Conservation (phyloP, 2,797 vertebrate genomes). For the Alcedo atthis region DNA sequence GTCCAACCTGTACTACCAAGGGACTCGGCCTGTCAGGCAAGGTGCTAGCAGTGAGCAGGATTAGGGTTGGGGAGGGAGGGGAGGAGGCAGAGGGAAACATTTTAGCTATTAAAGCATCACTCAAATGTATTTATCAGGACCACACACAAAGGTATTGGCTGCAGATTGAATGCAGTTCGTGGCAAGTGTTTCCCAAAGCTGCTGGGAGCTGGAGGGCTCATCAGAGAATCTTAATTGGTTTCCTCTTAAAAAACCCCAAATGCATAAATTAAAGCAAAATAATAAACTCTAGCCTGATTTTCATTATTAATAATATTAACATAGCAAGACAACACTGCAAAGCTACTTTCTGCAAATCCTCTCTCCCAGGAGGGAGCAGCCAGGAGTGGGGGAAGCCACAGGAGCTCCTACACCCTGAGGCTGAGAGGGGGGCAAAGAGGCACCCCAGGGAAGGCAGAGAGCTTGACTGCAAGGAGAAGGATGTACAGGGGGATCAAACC, state of each 20-base stretch:
- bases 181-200: conserved; percentile 20
- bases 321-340: neutral
- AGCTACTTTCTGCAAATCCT: conserved; percentile 4
- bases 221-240: conserved; percentile 64
- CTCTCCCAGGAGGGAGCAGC: neutral
- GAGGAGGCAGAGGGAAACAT: neutral
- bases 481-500: fast-evolving
- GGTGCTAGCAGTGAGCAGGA: neutral
- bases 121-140: conserved; percentile 45
- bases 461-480: neutral
- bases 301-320: neutral
- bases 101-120: neutral
- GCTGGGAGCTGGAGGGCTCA: conserved; percentile 29
- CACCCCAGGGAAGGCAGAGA: neutral
- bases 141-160: conserved; percentile 34
- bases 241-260: conserved; percentile 40
- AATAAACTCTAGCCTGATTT: neutral
- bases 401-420: fast-evolving
- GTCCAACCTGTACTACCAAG: neutral
- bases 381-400: neutral
- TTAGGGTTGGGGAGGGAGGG: neutral
- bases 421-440: neutral
- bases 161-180: neutral
- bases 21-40: neutral
- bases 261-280: conserved; percentile 40